Percentiles rank a stretch among this genome's conserved stretches.
Evolutionary conservation across 2,888 invertebrate genomes (phyloP).

Genomic region (Rhodophaea formosa): DNA sequence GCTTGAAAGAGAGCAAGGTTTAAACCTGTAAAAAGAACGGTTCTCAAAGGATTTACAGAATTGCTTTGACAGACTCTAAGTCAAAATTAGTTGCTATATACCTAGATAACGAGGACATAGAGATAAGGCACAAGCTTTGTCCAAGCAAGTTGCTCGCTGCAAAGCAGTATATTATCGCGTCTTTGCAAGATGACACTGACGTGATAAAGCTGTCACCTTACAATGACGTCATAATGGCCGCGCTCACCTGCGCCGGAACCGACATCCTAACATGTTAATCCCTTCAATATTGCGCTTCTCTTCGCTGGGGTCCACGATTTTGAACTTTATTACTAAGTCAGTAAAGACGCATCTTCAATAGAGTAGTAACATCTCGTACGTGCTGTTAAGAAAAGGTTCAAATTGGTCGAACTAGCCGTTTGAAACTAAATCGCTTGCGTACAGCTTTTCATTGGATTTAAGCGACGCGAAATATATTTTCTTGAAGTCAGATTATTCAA

Average conservation of each 20-base stretch:
- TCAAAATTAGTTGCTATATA: conserved; percentile 11
- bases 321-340: conserved; percentile 7
- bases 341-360: conserved; percentile 2
- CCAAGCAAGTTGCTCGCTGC: not conserved
- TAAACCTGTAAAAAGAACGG: no score
- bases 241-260: conserved; percentile 13
- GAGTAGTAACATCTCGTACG: not conserved
- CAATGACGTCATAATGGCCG: conserved; percentile 20
- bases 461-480: no score
- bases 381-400: conserved; percentile 1
- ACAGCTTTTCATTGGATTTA: no score
- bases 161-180: conserved; percentile 15
- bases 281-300: conserved; percentile 21
- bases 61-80: no score
- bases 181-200: conserved; percentile 17
- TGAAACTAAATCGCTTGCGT: not conserved
- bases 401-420: not conserved
- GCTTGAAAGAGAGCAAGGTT: no score
- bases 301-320: not conserved
- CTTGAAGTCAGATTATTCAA: no score
- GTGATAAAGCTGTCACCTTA: conserved; percentile 20
- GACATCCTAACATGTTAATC: conserved; percentile 25
- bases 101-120: not conserved
- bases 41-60: no score
- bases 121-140: conserved; percentile 1